These are phyloP conservation scores for Nannoperca obscura DNA, from an alignment of 2,797 vertebrate species.

Conservation along the genomic window DNA sequence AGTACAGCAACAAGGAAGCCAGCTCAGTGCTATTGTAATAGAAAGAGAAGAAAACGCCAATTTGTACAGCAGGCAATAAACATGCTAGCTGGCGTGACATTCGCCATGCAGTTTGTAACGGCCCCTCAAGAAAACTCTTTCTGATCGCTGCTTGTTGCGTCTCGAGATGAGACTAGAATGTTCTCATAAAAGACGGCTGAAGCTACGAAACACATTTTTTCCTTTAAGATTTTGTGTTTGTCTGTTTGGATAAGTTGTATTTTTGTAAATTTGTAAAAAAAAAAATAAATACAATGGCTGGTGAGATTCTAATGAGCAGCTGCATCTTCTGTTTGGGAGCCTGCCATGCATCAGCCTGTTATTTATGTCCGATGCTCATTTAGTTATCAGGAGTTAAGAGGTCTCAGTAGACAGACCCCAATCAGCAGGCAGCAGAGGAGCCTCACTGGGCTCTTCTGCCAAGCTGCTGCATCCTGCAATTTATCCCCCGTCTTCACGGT, in stretches of 20 bases:
- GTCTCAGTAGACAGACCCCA: conserved; percentile 66
- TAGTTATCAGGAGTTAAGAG: conserved; percentile 71
- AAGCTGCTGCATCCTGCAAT: conserved; percentile 59
- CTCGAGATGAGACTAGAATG: too few relatives aligned
- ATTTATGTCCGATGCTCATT: conserved; percentile 70
- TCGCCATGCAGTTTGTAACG: background rate
- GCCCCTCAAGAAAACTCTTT: too few relatives aligned
- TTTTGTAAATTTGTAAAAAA: background rate
- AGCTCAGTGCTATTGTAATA: background rate
- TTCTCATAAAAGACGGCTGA: background rate
- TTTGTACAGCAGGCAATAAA: background rate
- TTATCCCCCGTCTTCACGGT: conserved; percentile 44
- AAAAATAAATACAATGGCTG: background rate
- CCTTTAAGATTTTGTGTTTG: background rate
- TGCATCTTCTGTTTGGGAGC: conserved; percentile 50
- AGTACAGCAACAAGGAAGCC: background rate
- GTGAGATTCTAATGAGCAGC: conserved; percentile 42
- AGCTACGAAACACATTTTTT: background rate
- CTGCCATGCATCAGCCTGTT: conserved; percentile 70
- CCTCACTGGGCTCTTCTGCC: conserved; percentile 47
- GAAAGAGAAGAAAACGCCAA: background rate
- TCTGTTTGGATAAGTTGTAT: background rate
- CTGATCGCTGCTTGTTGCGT: background rate
- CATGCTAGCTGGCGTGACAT: background rate
- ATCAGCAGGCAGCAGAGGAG: conserved; percentile 62